Evolutionary conservation across 2,888 invertebrate genomes (phyloP).

Genomic region (Nomada fabriciana): DNA sequence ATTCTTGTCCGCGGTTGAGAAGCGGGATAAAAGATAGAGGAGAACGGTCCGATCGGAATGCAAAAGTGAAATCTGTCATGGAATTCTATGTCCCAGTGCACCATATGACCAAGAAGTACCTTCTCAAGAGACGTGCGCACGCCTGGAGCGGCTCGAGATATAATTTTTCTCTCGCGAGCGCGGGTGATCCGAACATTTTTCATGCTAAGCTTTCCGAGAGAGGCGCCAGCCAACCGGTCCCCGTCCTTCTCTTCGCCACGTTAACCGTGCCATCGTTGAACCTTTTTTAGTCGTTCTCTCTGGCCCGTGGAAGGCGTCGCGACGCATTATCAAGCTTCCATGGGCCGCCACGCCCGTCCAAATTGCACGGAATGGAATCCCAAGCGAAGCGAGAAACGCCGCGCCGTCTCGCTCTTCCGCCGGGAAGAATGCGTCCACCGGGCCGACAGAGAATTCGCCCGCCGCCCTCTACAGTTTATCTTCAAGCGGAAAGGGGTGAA

Average conservation of each 20-base stretch:
- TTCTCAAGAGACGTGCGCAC: slow-evolving; percentile 38
- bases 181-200: slow-evolving; percentile 79
- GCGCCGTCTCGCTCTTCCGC: slow-evolving; percentile 39
- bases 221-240: slow-evolving; percentile 46
- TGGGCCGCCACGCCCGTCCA: slow-evolving; percentile 67
- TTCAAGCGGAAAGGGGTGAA: neutral
- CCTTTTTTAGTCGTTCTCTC: slow-evolving; percentile 32
- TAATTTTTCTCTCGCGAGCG: slow-evolving; percentile 74
- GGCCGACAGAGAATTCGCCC: slow-evolving; percentile 47
- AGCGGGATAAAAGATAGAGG: too few species aligned
- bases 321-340: slow-evolving; percentile 66
- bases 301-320: slow-evolving; percentile 28
- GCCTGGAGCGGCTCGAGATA: slow-evolving; percentile 68
- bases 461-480: slow-evolving; percentile 44
- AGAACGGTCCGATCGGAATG: too few species aligned
- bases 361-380: slow-evolving; percentile 78
- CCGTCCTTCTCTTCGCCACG: slow-evolving; percentile 50
- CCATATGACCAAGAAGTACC: neutral
- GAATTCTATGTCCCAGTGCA: neutral
- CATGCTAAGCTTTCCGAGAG: slow-evolving; percentile 76
- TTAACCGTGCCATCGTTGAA: slow-evolving; percentile 50
- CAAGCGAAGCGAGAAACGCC: slow-evolving; percentile 69
- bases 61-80: neutral
- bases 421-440: slow-evolving; percentile 63
- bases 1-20: too few species aligned